Evolutionary conservation across 1,140 invertebrate genomes (phyloP).

Genomic region (Drosophila repletoides): DNA sequence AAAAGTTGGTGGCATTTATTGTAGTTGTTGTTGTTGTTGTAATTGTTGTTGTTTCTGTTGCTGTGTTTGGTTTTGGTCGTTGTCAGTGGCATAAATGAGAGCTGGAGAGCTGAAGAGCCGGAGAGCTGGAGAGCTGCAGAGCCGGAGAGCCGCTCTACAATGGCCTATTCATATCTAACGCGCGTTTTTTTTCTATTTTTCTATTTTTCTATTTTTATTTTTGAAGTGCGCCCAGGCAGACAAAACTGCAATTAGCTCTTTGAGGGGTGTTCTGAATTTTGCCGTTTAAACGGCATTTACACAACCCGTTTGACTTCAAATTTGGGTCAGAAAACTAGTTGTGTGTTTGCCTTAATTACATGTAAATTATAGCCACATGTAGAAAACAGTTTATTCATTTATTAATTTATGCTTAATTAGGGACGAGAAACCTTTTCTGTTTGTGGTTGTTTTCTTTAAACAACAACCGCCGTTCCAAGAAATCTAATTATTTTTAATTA

Average conservation of each 20-base stretch:
- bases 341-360: conserved; percentile 60
- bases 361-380: conserved; percentile 63
- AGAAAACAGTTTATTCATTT: conserved; percentile 62
- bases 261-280: neutral
- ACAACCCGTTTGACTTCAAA: conserved; percentile 34
- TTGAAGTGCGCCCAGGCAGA: conserved; percentile 22
- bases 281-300: conserved; percentile 40
- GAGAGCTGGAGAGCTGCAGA: no score
- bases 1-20: conserved; percentile 39
- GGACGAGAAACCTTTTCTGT: neutral
- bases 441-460: neutral
- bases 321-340: conserved; percentile 35
- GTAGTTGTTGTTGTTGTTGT: conserved; percentile 30
- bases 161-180: conserved; percentile 4
- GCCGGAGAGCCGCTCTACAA: neutral
- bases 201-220: no score
- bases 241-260: conserved; percentile 43
- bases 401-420: conserved; percentile 65
- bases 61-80: conserved; percentile 20
- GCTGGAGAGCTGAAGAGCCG: neutral
- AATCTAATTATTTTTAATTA: conserved; percentile 73
- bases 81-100: conserved; percentile 10
- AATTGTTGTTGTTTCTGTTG: conserved; percentile 14
- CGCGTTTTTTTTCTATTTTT: no score
- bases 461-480: conserved; percentile 53